Evolutionary conservation across 2,888 invertebrate species (phyloP).

Genomic region (Neelides folsomi): DNA sequence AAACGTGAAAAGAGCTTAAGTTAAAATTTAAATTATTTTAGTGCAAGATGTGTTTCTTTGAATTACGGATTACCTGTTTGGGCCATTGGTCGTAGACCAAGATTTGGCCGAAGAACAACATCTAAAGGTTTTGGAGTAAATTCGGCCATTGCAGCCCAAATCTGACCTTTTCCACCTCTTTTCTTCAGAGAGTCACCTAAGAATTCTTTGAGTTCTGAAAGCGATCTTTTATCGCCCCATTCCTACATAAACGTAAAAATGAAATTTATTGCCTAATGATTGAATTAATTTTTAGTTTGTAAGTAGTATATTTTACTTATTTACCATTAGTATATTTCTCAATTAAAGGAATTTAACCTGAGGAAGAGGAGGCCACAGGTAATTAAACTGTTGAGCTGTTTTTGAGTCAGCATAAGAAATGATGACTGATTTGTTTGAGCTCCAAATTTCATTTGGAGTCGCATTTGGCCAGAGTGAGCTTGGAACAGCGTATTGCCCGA

Average conservation of each 20-base stretch:
- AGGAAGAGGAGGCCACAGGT: conserved; percentile 50
- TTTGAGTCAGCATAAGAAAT: conserved; percentile 47
- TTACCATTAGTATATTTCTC: neutral
- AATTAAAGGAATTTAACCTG: conserved; percentile 40
- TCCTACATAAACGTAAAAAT: conserved; percentile 14
- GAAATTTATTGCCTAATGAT: neutral
- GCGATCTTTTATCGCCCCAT: conserved; percentile 47
- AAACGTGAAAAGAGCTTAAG: too few relatives aligned
- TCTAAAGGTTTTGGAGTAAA: conserved; percentile 42
- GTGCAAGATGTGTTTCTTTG: neutral
- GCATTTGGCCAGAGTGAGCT: conserved; percentile 42
- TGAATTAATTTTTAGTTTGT: too few relatives aligned
- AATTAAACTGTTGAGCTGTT: conserved; percentile 35
- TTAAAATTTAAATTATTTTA: too few relatives aligned
- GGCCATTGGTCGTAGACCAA: conserved; percentile 40
- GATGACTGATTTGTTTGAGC: conserved; percentile 44
- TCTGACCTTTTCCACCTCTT: conserved; percentile 24
- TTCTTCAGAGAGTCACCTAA: conserved; percentile 27
- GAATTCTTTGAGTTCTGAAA: conserved; percentile 33
- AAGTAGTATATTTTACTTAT: conserved; percentile 6
- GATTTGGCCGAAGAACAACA: conserved; percentile 38
- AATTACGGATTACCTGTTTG: conserved; percentile 39
- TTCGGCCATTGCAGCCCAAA: conserved; percentile 44
- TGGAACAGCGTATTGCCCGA: conserved; percentile 47
- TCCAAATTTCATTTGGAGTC: conserved; percentile 47